A percentile compares a stretch with the other conserved stretches of the same genome.
Evolutionary conservation across 35 echinoderm and acorn worm genomes (phyloP).

Genomic region (Acanthaster planci): DNA sequence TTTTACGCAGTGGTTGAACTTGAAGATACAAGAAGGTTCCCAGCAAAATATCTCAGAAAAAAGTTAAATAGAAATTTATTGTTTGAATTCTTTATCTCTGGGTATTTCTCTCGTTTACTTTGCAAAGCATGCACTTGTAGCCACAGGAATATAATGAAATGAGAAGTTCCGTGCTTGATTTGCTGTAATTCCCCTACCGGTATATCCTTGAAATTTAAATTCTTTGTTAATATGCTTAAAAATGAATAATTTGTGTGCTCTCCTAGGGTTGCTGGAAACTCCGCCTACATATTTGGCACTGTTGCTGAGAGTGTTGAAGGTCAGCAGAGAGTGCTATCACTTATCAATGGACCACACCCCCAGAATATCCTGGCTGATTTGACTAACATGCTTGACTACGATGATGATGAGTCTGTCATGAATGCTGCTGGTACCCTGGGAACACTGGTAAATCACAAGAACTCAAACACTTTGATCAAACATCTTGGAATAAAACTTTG

Average conservation of each 20-base stretch:
- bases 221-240: too few relatives aligned
- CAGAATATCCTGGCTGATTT: conserved; percentile 81
- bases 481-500: neutral
- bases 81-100: too few relatives aligned
- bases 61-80: too few relatives aligned
- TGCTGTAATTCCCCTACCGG: too few relatives aligned
- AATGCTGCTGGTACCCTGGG: conserved; percentile 98
- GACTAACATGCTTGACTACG: conserved; percentile 77
- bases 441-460: conserved; percentile 70
- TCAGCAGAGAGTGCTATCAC: conserved; percentile 66
- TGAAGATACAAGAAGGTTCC: too few relatives aligned
- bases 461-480: neutral
- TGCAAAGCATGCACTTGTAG: too few relatives aligned
- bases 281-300: conserved; percentile 97
- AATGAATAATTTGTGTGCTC: neutral
- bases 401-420: conserved; percentile 98
- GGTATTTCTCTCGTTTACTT: too few relatives aligned
- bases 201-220: too few relatives aligned
- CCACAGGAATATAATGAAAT: too few relatives aligned
- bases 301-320: conserved; percentile 82
- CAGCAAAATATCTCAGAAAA: too few relatives aligned
- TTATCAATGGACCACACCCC: conserved; percentile 72
- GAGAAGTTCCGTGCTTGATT: too few relatives aligned
- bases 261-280: conserved; percentile 91
- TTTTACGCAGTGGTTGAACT: too few relatives aligned